These are phyloP conservation scores for Beaufortia kweichowensis DNA, from an alignment of 2,113 vertebrate genomes.

Conservation along the genomic window DNA sequence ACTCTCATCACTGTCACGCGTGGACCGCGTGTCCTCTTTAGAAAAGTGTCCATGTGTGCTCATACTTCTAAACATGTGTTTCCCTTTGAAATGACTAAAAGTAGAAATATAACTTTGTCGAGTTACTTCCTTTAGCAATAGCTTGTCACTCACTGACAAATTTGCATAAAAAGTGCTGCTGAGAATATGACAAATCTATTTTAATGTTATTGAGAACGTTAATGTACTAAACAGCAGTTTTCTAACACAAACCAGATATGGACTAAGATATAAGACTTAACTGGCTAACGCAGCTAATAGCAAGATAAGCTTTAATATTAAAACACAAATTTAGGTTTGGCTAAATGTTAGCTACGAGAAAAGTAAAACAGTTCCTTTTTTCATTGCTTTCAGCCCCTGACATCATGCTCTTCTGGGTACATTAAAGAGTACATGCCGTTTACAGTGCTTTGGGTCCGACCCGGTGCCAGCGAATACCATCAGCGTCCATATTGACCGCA, in stretches of 20 bases:
- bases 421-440: constrained; percentile 12
- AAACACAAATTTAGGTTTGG: background rate
- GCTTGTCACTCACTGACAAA: too few species aligned
- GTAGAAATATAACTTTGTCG: background rate
- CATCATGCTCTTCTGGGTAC: background rate
- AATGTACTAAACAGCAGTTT: background rate
- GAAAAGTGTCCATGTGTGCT: constrained; percentile 52
- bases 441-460: background rate
- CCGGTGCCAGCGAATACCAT: constrained; percentile 9
- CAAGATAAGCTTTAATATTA: background rate
- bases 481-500: constrained; percentile 50
- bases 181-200: background rate
- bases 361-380: background rate
- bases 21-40: constrained; percentile 43
- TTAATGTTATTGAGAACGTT: background rate
- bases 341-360: constrained; percentile 54
- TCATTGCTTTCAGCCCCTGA: constrained; percentile 14
- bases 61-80: constrained; percentile 63
- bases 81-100: background rate
- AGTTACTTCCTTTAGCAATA: background rate
- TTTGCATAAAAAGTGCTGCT: constrained; percentile 16
- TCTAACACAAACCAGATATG: background rate
- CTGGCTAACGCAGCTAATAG: background rate
- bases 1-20: constrained; percentile 17
- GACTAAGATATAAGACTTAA: background rate